Base-by-base conservation (phyloP, 2,797 vertebrate species). In the Sciaenops ocellatus region DNA sequence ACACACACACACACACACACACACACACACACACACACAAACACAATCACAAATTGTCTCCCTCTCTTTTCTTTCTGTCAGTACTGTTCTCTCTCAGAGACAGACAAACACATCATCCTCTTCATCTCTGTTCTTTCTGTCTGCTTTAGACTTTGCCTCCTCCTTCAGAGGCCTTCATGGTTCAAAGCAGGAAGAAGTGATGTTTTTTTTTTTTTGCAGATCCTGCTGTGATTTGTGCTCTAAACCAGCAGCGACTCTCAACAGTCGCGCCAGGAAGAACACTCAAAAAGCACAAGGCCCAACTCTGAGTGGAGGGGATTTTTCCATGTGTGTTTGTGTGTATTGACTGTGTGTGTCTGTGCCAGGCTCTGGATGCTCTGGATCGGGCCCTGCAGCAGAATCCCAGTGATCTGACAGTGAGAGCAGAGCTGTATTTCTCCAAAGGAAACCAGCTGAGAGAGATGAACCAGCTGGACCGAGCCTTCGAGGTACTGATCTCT, bases 371-470 rank as follows among this genome's bases (percentile, higher is more conserved):
- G 15, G 94, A 95, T 62, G 95, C 96, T 87, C 94, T 98, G 90
- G 96, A 98, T 75, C 87, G 91, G 79, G 98, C 98, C 12, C 94
- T 99, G 70, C 95, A 96, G 90, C 96, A 97, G 91, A 96, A 97
- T 84, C 96, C 96, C 89, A 92, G 92, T 87, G 98, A 99, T 79
- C 89, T 95, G 1, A 95, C 95, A 47, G 93, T 98, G 54, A 92
- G 90, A 87, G 98, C 98, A 52, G 98, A 99, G 86, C 96, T 99
- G 22, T 94, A 97, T 82, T 99, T 99, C 92, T 98, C 98, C 66
- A 97, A 98, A 96, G 98, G 98, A 87, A 99, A 99, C 93, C 98
- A 98, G 83, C 95, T 99, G 67, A 92, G 98, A 87, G 98, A 99
- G 90, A 97, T 98, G 92, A 98, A 98, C 90, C 96, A 95, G 83